Percentiles rank a stretch among this genome's conserved stretches.
These are phyloP conservation scores for Penaeus indicus DNA, from an alignment of 1,140 invertebrate genomes.

Conservation along the genomic window DNA sequence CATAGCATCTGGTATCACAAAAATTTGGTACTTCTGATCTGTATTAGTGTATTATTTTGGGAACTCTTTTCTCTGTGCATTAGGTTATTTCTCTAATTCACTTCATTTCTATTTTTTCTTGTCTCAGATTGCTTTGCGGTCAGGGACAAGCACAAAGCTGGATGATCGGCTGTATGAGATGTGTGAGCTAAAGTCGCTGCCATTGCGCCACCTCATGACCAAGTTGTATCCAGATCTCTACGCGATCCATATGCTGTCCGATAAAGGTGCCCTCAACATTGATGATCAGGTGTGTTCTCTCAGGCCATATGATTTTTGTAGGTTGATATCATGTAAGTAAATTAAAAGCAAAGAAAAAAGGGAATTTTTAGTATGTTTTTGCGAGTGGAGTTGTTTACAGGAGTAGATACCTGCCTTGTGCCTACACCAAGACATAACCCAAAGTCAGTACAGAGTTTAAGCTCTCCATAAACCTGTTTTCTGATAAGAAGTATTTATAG, in stretches of 20 bases:
- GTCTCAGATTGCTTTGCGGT: constrained; percentile 85
- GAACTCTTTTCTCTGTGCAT: background rate
- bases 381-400: background rate
- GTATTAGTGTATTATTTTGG: background rate
- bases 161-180: constrained; percentile 95
- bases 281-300: constrained; percentile 45
- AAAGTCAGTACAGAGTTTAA: constrained; percentile 53
- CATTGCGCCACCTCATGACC: constrained; percentile 81
- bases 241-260: constrained; percentile 84
- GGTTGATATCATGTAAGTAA: background rate
- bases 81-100: background rate
- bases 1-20: too few species aligned
- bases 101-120: constrained; percentile 63
- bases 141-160: constrained; percentile 86
- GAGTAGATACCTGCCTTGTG: too few species aligned
- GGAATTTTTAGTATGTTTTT: background rate
- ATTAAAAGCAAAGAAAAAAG: too few species aligned
- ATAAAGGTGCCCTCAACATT: constrained; percentile 72
- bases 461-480: background rate
- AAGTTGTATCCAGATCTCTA: constrained; percentile 93
- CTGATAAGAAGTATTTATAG: background rate
- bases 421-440: too few species aligned
- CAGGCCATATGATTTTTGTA: background rate
- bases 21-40: background rate
- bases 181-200: constrained; percentile 93